Evolutionary conservation across 2,888 invertebrate genomes (phyloP), one percentile per base, ranked within the genome.

Genomic region (Busseola fusca): DNA sequence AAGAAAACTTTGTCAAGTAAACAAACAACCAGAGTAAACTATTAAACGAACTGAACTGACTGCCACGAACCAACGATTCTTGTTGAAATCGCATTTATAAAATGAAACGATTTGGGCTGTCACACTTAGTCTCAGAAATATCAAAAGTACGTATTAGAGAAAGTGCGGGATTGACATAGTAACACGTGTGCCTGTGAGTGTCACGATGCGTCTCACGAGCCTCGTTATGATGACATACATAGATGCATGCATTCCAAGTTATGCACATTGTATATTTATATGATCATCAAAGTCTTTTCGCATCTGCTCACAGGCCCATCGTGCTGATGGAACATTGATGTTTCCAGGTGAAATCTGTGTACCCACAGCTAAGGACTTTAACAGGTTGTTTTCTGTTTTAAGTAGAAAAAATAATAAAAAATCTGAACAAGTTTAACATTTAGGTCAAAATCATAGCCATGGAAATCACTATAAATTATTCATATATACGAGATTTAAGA

Each of bases 91-190:
- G 73, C 74, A 70, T 81, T 82, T 82, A 66, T 74, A 76, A 80
- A 76, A 62, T 45, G 64, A 59, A 68, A 72, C 54, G 54, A 59
- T 65, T 69, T 12, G 65, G 60, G 52, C 63, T 64, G 42, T 77
- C 71, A 69, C 65, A 72, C 68, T 42, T 45, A 69, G 74, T 75
- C 77, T 76, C 69, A 78, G 80, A 86, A 80, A 75, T 66, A 84
- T 86, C 76, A 84, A 83, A 85, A 76, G 76, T 78, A 80, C 74
- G 69, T 81, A 83, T 76, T 74, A 82, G 92, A 90, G 92, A 92
- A 92, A 92, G 92, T 91, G 81, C 83, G 87, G 84, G 87, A 86
- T 87, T 90, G 90, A 85, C 88, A 89, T 89, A 86, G 87, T 83
- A 84, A 87, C 87, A 89, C 86, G 88, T 87, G 87, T 88, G 54